Percentiles rank a stretch among this genome's conserved stretches.
Conservation (phyloP, 1,140 invertebrate species). For the Thaumetopoea pityocampa region DNA sequence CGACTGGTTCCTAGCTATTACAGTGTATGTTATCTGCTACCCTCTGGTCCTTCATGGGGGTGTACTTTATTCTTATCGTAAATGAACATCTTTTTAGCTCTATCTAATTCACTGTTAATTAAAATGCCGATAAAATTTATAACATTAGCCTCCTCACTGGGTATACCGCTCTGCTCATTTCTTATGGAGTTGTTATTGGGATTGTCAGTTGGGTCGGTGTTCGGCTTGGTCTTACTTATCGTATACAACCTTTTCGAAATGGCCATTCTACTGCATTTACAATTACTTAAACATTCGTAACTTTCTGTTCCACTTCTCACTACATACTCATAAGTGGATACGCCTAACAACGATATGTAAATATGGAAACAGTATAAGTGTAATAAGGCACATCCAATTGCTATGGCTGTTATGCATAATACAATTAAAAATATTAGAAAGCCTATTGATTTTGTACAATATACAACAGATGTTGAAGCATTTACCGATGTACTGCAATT, state of each 20-base stretch:
- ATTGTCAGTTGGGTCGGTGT: slow-evolving; percentile 2
- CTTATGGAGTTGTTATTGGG: slow-evolving; percentile 4
- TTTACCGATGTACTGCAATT: slow-evolving; percentile 37
- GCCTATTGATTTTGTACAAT: slow-evolving; percentile 58
- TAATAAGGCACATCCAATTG: slow-evolving; percentile 86
- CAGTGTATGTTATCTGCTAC: slow-evolving; percentile 8
- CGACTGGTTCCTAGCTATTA: no score
- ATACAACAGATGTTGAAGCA: slow-evolving; percentile 28
- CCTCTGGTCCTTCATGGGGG: slow-evolving; percentile 34
- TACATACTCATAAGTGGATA: slow-evolving; percentile 95
- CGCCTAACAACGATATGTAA: slow-evolving; percentile 88
- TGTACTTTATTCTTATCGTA: slow-evolving; percentile 58
- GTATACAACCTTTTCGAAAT: slow-evolving; percentile 19
- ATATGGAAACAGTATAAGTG: slow-evolving; percentile 94
- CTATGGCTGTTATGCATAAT: slow-evolving; percentile 82
- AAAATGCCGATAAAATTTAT: slow-evolving; percentile 42
- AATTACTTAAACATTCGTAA: slow-evolving; percentile 7
- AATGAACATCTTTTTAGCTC: slow-evolving; percentile 43
- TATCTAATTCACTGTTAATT: slow-evolving; percentile 50
- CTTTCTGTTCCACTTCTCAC: slow-evolving; percentile 19
- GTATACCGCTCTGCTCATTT: slow-evolving; percentile 1
- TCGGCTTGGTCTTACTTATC: slow-evolving; percentile 16
- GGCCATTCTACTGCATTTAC: slow-evolving; percentile 18
- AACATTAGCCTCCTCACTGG: slow-evolving; percentile 28
- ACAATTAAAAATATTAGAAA: slow-evolving; percentile 81